A percentile compares a stretch with the other conserved stretches of the same genome.
Evolutionary conservation across 1,140 invertebrate species (phyloP).

Genomic region (Rhizoglyphus robini): DNA sequence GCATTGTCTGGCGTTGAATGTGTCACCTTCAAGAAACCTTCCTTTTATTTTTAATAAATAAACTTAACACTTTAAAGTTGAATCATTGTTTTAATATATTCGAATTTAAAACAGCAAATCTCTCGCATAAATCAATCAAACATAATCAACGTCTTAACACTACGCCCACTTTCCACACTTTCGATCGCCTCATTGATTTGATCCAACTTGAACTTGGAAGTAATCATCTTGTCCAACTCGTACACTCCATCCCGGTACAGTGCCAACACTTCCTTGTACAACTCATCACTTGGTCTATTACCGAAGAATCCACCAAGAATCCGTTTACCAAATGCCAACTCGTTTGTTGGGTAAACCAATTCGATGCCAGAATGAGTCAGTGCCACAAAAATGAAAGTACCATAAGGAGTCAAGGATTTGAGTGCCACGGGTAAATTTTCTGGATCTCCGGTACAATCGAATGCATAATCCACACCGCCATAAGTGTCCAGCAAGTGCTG

Average conservation of each 20-base stretch:
- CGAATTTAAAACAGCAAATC: too few relatives aligned
- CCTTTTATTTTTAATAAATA: too few relatives aligned
- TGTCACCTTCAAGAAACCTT: too few relatives aligned
- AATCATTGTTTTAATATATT: too few relatives aligned
- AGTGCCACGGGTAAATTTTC: background rate
- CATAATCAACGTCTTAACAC: too few relatives aligned
- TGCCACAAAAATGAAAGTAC: slow-evolving; percentile 38
- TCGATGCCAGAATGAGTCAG: background rate
- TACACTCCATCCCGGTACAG: slow-evolving; percentile 72
- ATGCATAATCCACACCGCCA: slow-evolving; percentile 39
- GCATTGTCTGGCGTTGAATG: too few relatives aligned
- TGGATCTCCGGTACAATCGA: background rate
- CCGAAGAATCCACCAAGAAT: slow-evolving; percentile 93
- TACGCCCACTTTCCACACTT: slow-evolving; percentile 41
- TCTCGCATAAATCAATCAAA: too few relatives aligned
- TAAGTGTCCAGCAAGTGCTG: slow-evolving; percentile 79
- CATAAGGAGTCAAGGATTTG: slow-evolving; percentile 45
- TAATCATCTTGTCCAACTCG: slow-evolving; percentile 85
- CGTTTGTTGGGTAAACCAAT: slow-evolving; percentile 70
- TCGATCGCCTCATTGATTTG: slow-evolving; percentile 88
- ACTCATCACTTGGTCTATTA: slow-evolving; percentile 73
- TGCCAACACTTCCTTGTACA: slow-evolving; percentile 80
- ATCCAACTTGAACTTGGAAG: slow-evolving; percentile 58
- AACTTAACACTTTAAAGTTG: too few relatives aligned
- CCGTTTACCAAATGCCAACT: slow-evolving; percentile 77